Conservation (phyloP, 1,140 invertebrate genomes). For the Brachionus manjavacas region DNA sequence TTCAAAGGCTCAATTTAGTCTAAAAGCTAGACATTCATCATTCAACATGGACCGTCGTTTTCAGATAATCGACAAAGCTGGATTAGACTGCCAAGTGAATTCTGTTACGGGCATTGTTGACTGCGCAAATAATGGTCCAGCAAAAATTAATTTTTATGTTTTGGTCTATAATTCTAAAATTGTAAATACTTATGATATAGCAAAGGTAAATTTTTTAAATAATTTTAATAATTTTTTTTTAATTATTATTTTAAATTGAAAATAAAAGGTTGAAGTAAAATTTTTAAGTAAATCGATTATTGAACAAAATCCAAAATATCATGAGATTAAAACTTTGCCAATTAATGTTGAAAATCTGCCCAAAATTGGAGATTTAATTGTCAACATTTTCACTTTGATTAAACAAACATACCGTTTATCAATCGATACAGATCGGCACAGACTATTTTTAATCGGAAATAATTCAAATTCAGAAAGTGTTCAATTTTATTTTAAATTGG, state of each 20-base stretch:
- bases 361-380: slow-evolving; percentile 7
- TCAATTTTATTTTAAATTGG: not conserved
- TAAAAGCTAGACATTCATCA: not conserved
- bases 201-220: not conserved
- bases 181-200: slow-evolving; percentile 7
- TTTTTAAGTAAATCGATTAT: not conserved
- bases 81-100: not conserved
- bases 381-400: not conserved
- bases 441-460: not conserved
- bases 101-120: not conserved
- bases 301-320: not conserved
- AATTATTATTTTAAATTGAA: not conserved
- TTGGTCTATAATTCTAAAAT: not conserved
- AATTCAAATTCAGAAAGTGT: not conserved
- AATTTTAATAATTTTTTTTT: not conserved
- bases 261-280: slow-evolving; percentile 5
- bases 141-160: not conserved
- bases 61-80: not conserved
- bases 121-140: not conserved
- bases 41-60: not conserved
- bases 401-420: not conserved
- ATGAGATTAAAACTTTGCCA: not conserved
- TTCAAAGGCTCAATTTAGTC: not conserved
- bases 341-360: not conserved
- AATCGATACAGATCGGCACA: not conserved